These are phyloP conservation scores for Ectemnius continuus DNA, from an alignment of 2,888 invertebrate genomes.

Conservation along the genomic window DNA sequence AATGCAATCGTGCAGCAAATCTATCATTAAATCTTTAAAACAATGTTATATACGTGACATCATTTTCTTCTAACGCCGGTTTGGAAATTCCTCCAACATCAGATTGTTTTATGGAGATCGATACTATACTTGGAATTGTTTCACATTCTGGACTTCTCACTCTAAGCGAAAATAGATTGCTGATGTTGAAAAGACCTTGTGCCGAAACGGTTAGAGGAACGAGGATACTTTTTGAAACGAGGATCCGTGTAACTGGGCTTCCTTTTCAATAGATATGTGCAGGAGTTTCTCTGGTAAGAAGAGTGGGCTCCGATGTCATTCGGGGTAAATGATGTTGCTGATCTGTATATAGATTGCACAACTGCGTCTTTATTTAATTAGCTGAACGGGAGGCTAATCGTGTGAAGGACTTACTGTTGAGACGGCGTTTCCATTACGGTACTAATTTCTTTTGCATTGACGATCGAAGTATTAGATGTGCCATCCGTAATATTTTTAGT, in stretches of 20 bases:
- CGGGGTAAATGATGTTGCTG: constrained; percentile 24
- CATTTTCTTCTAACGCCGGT: no score
- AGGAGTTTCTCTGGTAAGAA: constrained; percentile 31
- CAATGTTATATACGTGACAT: no score
- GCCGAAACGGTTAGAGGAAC: neutral
- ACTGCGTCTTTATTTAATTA: neutral
- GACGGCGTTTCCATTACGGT: constrained; percentile 58
- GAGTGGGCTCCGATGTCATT: no score
- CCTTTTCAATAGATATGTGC: constrained; percentile 48
- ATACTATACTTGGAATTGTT: no score
- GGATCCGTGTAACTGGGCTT: constrained; percentile 69
- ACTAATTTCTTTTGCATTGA: constrained; percentile 61
- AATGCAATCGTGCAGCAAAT: no score
- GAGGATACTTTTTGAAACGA: constrained; percentile 70
- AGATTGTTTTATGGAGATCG: no score
- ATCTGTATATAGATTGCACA: constrained; percentile 21
- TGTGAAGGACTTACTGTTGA: constrained; percentile 57
- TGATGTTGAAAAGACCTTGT: neutral
- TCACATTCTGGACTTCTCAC: neutral
- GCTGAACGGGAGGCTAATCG: neutral
- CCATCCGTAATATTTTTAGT: constrained; percentile 44
- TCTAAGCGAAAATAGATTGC: neutral
- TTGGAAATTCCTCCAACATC: no score
- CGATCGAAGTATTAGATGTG: no score
- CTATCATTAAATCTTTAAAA: no score